Evolutionary conservation across 2,113 vertebrate genomes (phyloP).

Genomic region (Vireo altiloquus): DNA sequence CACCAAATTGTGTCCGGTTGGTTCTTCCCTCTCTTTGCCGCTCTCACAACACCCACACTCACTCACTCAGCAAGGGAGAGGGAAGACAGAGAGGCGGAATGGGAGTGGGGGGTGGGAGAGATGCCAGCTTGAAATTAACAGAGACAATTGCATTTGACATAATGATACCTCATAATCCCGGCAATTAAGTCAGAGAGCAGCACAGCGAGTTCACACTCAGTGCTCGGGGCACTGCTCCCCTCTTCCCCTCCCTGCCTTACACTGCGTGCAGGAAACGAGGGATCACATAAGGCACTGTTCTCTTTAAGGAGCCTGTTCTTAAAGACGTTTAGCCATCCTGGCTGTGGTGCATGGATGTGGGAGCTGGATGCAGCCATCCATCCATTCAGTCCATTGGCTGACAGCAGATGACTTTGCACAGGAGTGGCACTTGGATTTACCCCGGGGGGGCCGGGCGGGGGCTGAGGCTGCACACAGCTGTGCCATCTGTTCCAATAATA

Average conservation of each 20-base stretch:
- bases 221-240: rapidly evolving
- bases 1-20: neutral
- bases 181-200: constrained; percentile 41
- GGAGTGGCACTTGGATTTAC: constrained; percentile 73
- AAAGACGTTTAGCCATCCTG: neutral
- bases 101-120: neutral
- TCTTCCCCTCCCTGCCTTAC: neutral
- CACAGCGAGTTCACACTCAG: neutral
- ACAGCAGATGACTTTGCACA: constrained; percentile 68
- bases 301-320: constrained; percentile 20
- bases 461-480: constrained; percentile 73
- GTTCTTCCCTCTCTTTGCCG: neutral
- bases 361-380: constrained; percentile 49
- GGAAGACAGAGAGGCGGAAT: neutral
- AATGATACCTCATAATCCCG: constrained; percentile 28
- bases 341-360: constrained; percentile 1
- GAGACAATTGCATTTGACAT: constrained; percentile 23
- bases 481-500: constrained; percentile 82
- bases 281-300: neutral
- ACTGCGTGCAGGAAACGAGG: neutral
- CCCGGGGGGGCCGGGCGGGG: constrained; percentile 29
- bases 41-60: neutral
- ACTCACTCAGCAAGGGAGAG: neutral
- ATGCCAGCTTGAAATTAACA: constrained; percentile 8
- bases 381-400: constrained; percentile 68